These are phyloP conservation scores for Leptopilina clavipes DNA, from an alignment of 1,140 invertebrate genomes.

Conservation along the genomic window DNA sequence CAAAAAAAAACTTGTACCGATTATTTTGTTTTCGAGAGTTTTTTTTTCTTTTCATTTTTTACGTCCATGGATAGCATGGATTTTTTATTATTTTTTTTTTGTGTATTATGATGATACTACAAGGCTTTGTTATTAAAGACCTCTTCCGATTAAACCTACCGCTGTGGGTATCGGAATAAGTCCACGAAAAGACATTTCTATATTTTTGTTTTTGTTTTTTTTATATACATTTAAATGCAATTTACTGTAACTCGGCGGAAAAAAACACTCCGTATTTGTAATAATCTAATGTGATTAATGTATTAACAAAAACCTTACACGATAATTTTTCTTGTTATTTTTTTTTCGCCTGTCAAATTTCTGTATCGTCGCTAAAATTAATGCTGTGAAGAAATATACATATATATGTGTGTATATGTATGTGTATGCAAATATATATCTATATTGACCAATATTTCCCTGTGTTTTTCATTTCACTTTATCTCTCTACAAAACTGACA, in stretches of 20 bases:
- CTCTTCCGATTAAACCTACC: constrained; percentile 41
- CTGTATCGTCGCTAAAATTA: constrained; percentile 66
- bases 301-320: constrained; percentile 65
- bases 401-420: constrained; percentile 63
- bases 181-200: constrained; percentile 56
- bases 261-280: constrained; percentile 51
- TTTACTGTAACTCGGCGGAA: constrained; percentile 55
- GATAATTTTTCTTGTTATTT: constrained; percentile 53
- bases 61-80: constrained; percentile 40
- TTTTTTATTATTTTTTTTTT: constrained; percentile 31
- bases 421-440: constrained; percentile 50
- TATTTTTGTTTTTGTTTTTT: constrained; percentile 41
- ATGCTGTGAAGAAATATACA: constrained; percentile 66
- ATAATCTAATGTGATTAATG: constrained; percentile 66
- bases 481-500: too few species aligned
- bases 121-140: constrained; percentile 40
- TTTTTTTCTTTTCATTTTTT: constrained; percentile 15
- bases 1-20: constrained; percentile 45
- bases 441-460: constrained; percentile 13
- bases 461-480: too few species aligned
- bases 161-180: constrained; percentile 38
- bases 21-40: constrained; percentile 50
- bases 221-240: constrained; percentile 48
- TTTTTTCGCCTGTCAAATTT: constrained; percentile 63
- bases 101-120: constrained; percentile 43